Conservation (phyloP, 2,113 vertebrate species). For the Psilopogon haemacephalus region DNA sequence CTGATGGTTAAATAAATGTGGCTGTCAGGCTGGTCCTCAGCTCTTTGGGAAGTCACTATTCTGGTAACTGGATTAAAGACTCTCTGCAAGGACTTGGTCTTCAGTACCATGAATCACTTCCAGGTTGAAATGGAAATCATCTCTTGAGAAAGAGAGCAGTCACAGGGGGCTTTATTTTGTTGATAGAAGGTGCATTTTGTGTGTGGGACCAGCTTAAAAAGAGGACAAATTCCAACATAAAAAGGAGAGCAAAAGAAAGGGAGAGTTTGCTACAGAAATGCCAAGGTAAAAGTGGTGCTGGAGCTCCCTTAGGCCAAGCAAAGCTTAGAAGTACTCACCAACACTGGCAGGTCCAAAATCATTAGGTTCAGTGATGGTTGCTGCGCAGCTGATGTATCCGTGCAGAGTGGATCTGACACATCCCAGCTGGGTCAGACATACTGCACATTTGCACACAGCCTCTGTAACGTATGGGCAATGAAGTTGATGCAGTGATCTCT, state of each 20-base stretch:
- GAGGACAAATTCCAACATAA: not conserved
- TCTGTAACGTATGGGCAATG: accelerated
- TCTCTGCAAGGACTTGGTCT: not conserved
- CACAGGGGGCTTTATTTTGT: not conserved
- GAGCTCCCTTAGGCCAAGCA: not conserved
- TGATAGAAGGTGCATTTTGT: not conserved
- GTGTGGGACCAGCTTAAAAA: not conserved
- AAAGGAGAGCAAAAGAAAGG: not conserved
- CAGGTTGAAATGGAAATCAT: not conserved
- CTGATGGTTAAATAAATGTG: not conserved
- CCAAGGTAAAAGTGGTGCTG: not conserved
- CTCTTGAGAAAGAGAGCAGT: not conserved
- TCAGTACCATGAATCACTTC: not conserved
- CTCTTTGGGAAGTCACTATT: not conserved
- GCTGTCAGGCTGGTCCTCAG: not conserved
- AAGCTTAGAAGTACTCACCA: not conserved
- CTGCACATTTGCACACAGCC: not conserved
- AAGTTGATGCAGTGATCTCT: not conserved
- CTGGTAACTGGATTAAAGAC: not conserved
- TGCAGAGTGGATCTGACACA: not conserved
- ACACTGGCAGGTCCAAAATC: not conserved
- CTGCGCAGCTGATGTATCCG: not conserved
- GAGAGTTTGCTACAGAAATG: not conserved
- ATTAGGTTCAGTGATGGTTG: not conserved
- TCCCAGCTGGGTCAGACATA: not conserved